Percentiles rank a stretch among this genome's conserved stretches.
Evolutionary conservation across 1,140 invertebrate species (phyloP).

Genomic region (Drosophila insularis): DNA sequence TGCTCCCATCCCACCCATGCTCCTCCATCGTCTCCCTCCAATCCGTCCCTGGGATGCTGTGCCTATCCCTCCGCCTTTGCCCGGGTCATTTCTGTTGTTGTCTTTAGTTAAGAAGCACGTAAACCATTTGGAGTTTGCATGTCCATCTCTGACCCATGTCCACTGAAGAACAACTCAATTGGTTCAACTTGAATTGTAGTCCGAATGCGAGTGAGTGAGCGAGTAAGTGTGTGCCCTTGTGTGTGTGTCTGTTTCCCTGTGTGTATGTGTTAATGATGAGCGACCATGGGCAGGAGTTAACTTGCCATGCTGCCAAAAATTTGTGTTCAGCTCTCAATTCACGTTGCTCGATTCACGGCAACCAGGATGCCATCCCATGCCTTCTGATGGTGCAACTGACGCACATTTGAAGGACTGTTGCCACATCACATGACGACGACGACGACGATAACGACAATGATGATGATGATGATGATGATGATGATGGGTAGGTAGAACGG

Average conservation of each 20-base stretch:
- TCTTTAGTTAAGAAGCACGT: constrained; percentile 60
- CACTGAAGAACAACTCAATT: constrained; percentile 59
- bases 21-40: background rate
- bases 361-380: constrained; percentile 15
- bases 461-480: background rate
- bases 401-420: constrained; percentile 43
- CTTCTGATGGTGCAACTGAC: constrained; percentile 48
- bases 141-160: constrained; percentile 45
- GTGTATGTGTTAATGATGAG: constrained; percentile 65
- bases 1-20: background rate
- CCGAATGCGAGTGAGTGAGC: background rate
- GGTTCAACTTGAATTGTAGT: constrained; percentile 43
- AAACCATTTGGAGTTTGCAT: constrained; percentile 70
- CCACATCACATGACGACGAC: constrained; percentile 29
- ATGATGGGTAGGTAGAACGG: background rate
- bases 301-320: constrained; percentile 64
- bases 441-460: background rate
- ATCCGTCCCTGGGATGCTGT: background rate
- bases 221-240: background rate
- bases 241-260: constrained; percentile 20
- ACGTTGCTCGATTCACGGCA: constrained; percentile 33
- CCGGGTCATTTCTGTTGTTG: constrained; percentile 3
- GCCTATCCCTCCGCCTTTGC: too few species aligned
- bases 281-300: constrained; percentile 60
- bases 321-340: constrained; percentile 26